phyloP scores from a whole-genome alignment of 2,888 invertebrate genomes.

The Neria commutata region DNA sequence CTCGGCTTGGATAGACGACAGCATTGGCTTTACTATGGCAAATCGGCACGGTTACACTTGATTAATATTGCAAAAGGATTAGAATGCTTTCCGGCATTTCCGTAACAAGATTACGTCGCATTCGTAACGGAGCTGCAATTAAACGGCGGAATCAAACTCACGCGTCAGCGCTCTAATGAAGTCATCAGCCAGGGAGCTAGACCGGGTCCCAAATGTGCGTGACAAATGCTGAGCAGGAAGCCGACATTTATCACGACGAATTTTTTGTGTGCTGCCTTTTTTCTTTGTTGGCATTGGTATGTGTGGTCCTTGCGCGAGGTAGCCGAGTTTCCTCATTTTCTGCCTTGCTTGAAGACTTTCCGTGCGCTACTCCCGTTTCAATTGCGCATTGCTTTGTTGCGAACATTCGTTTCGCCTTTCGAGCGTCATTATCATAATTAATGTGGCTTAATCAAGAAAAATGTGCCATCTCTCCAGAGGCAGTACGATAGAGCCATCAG shows the following conservation, averaged over 20 bases:
- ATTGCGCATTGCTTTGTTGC: constrained; percentile 33
- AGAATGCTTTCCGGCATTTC: constrained; percentile 28
- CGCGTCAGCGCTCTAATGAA: constrained; percentile 9
- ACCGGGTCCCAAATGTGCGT: constrained; percentile 41
- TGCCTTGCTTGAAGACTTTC: constrained; percentile 29
- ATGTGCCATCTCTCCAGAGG: constrained; percentile 39
- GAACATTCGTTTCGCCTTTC: constrained; percentile 42
- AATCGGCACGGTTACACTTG: constrained; percentile 50
- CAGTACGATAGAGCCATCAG: not conserved
- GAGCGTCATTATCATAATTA: constrained; percentile 55
- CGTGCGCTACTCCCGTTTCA: constrained; percentile 53
- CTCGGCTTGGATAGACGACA: no score
- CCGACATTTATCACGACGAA: constrained; percentile 52
- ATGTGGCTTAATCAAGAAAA: constrained; percentile 57
- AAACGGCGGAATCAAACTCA: not conserved
- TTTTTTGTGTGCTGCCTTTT: constrained; percentile 9
- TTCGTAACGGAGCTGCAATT: constrained; percentile 42
- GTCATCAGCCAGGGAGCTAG: constrained; percentile 18
- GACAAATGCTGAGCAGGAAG: constrained; percentile 51
- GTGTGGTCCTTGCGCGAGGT: constrained; percentile 17
- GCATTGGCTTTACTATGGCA: no score
- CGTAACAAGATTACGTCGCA: constrained; percentile 38
- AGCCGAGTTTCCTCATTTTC: constrained; percentile 40
- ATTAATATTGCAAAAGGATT: constrained; percentile 52
- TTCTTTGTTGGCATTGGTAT: constrained; percentile 16